Evolutionary conservation across 92 coral and sea anemone genomes (phyloP), one percentile per base, ranked within the genome.

Genomic region (Paramuricea clavata): DNA sequence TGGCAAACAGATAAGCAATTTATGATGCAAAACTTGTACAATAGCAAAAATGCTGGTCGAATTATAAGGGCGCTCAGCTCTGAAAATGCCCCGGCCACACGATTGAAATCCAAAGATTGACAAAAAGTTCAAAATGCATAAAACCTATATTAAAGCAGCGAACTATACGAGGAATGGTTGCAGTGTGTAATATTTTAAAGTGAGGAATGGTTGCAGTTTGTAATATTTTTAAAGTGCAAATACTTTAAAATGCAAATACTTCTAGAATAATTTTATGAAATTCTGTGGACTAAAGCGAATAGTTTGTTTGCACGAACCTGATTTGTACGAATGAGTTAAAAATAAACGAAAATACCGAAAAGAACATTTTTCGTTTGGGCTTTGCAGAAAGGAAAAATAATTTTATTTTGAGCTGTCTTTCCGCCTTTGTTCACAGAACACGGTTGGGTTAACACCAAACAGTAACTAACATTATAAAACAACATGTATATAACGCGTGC

Each of bases 1-100:
- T 28, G 72, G 68, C n/a, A 12, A 31, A 65, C 16, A 65, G 36
- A 65, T 31, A 65, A 65, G 41, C 39, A 65, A 65, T 65, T 27
- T 33, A 65, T 28, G 21, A 13, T 11, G 9, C 28, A 60, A 23
- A 1, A 22, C 15, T 23, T 22, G 31, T 47, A 47, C n/a, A n/a
- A n/a, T n/a, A n/a, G n/a, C n/a, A 17, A 30, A 0, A 60, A 22
- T 31, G 68, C 68, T 28, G 15, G 9, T 60, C 9, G 6, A 60
- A 60, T 60, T n/a, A 47, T 60, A 26, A 19, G 32, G 8, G 32
- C 32, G 21, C 13, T 22, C 12, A 26, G 68, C 15, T 22, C 5
- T 52, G 61, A 52, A 52, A 52, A 52, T 5, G 6, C 12, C 16
- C 61, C n/a, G n/a, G n/a, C n/a, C n/a, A n/a, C n/a, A 52, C 12